A percentile compares a stretch with the other conserved stretches of the same genome.
Evolutionary conservation across 2,113 vertebrate genomes (phyloP).

Genomic region (Planiliza haematocheilus): DNA sequence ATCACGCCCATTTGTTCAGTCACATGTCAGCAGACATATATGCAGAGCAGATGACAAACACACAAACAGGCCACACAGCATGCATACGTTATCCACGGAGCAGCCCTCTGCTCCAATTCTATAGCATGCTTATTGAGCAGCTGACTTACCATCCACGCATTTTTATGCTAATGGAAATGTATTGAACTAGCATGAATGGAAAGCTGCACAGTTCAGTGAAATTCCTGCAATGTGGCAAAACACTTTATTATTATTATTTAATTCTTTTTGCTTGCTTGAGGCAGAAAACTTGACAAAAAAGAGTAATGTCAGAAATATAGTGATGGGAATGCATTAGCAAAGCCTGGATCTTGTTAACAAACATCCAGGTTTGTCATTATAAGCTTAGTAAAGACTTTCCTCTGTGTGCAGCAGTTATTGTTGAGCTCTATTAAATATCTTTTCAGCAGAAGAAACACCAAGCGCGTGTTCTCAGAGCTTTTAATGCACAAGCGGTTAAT

Average conservation of each 20-base stretch:
- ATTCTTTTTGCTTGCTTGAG: conserved; percentile 34
- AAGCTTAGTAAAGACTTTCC: background rate
- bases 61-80: conserved; percentile 35
- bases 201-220: conserved; percentile 39
- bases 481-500: background rate
- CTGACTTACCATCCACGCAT: conserved; percentile 45
- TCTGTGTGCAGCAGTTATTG: conserved; percentile 5
- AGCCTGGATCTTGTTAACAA: too few relatives aligned
- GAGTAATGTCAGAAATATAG: conserved; percentile 38
- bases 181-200: conserved; percentile 51
- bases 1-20: conserved; percentile 70
- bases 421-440: conserved; percentile 1
- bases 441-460: background rate
- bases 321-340: conserved; percentile 1
- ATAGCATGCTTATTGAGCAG: conserved; percentile 22
- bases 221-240: conserved; percentile 31
- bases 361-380: conserved; percentile 26
- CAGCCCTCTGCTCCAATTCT: conserved; percentile 8
- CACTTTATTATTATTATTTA: background rate
- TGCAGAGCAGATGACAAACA: conserved; percentile 56
- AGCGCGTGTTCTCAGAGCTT: background rate
- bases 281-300: conserved; percentile 37
- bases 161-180: conserved; percentile 62
- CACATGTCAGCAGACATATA: conserved; percentile 68
- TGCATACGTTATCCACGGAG: conserved; percentile 11